Evolutionary conservation across 2,113 vertebrate genomes (phyloP).

Genomic region (Pelecanus crispus): DNA sequence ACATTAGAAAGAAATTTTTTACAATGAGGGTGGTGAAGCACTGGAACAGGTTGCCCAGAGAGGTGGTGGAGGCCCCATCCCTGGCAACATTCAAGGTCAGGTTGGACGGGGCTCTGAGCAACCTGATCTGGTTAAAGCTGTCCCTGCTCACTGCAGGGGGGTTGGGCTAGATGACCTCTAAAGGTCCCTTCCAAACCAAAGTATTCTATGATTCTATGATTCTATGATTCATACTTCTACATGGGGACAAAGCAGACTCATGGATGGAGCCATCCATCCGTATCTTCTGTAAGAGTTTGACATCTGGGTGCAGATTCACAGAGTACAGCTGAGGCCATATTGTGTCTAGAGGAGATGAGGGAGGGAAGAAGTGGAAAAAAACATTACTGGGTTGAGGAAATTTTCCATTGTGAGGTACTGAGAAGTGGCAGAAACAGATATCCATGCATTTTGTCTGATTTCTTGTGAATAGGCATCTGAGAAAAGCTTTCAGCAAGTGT

Average conservation of each 20-base stretch:
- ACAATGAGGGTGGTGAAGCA: too few relatives aligned
- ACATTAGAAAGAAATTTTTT: too few relatives aligned
- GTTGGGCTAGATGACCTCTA: too few relatives aligned
- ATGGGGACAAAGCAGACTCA: not conserved
- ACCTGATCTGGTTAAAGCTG: too few relatives aligned
- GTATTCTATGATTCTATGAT: too few relatives aligned
- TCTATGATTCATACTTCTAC: not conserved
- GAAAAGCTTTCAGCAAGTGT: not conserved
- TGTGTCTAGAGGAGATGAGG: not conserved
- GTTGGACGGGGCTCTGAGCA: too few relatives aligned
- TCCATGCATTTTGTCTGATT: not conserved
- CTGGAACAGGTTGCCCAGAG: too few relatives aligned
- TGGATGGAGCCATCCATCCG: not conserved
- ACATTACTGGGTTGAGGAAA: not conserved
- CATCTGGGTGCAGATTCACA: too few relatives aligned
- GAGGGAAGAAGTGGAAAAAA: not conserved
- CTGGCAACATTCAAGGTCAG: too few relatives aligned
- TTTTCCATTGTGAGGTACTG: not conserved
- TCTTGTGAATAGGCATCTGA: not conserved
- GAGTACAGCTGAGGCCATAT: not conserved
- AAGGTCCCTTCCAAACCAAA: too few relatives aligned
- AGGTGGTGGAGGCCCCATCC: too few relatives aligned
- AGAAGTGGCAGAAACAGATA: not conserved
- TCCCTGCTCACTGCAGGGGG: too few relatives aligned
- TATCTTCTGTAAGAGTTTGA: not conserved